These are phyloP conservation scores for Condylostylus longicornis DNA, from an alignment of 1,140 invertebrate genomes.

Conservation along the genomic window DNA sequence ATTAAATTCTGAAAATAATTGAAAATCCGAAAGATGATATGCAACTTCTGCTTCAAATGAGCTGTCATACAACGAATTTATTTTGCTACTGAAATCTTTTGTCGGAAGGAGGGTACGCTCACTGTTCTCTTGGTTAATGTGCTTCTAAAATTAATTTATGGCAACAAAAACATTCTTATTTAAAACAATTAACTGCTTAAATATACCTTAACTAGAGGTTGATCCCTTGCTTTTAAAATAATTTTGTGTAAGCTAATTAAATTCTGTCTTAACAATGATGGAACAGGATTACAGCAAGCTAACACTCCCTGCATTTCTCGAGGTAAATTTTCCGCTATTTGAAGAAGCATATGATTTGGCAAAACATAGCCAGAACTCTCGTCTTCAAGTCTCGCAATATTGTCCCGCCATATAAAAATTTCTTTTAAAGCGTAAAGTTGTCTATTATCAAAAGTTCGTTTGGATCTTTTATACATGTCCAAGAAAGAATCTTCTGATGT, in stretches of 20 bases:
- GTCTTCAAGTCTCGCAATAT: conserved; percentile 69
- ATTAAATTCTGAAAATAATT: too few relatives aligned
- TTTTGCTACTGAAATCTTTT: too few relatives aligned
- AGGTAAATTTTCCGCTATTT: conserved; percentile 80
- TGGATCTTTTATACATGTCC: conserved; percentile 58
- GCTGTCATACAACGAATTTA: too few relatives aligned
- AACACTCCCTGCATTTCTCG: conserved; percentile 85
- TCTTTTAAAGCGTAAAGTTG: conserved; percentile 72
- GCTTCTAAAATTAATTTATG: too few relatives aligned
- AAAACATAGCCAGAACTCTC: conserved; percentile 85
- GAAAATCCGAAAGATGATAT: too few relatives aligned
- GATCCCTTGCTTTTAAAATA: conserved; percentile 56
- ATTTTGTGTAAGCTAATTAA: conserved; percentile 61
- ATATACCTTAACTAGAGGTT: conserved; percentile 49
- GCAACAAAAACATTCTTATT: too few relatives aligned
- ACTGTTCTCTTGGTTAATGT: too few relatives aligned
- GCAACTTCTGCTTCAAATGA: too few relatives aligned
- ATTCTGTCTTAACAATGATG: conserved; percentile 67
- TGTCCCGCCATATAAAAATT: conserved; percentile 81
- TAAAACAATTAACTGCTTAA: conserved; percentile 3
- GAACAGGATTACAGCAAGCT: conserved; percentile 87
- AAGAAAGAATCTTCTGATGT: conserved; percentile 58
- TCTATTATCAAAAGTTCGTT: conserved; percentile 67
- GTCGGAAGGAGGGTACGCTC: too few relatives aligned
- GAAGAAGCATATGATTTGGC: conserved; percentile 89